Conservation (phyloP, 2,888 invertebrate genomes). For the Chymomyza procnemis region DNA sequence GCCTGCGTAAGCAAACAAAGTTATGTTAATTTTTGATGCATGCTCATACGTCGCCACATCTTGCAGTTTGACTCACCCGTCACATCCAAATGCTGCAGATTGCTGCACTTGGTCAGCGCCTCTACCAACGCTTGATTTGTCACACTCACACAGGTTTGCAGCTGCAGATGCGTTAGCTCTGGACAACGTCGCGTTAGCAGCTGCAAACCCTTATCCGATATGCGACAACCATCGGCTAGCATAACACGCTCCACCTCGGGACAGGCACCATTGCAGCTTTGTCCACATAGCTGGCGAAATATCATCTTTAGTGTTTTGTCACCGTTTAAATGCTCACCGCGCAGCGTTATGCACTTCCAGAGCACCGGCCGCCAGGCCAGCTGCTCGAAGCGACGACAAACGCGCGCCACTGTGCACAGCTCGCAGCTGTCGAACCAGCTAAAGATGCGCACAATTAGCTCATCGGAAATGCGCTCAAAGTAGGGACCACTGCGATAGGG, state of each 20-base stretch:
- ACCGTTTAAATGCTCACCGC: slow-evolving; percentile 81
- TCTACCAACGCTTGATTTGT: slow-evolving; percentile 89
- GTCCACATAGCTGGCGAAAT: slow-evolving; percentile 83
- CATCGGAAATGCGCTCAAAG: slow-evolving; percentile 84
- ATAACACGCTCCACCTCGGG: slow-evolving; percentile 84
- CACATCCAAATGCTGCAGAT: slow-evolving; percentile 90
- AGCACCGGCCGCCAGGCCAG: slow-evolving; percentile 88
- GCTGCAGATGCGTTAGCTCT: slow-evolving; percentile 88
- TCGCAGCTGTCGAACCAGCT: slow-evolving; percentile 85
- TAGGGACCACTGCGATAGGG: slow-evolving; percentile 77
- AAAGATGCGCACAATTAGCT: slow-evolving; percentile 84
- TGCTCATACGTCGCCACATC: no score
- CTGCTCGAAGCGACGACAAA: slow-evolving; percentile 87
- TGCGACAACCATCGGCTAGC: slow-evolving; percentile 84
- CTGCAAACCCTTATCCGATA: slow-evolving; percentile 88
- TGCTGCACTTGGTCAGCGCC: slow-evolving; percentile 87
- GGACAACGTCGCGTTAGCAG: slow-evolving; percentile 88
- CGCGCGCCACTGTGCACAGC: slow-evolving; percentile 86
- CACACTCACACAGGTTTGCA: slow-evolving; percentile 86
- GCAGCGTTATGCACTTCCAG: slow-evolving; percentile 85
- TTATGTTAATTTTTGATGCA: not conserved
- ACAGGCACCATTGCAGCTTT: slow-evolving; percentile 84
- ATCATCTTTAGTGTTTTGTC: slow-evolving; percentile 84
- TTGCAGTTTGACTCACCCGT: slow-evolving; percentile 82
- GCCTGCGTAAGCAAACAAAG: slow-evolving; percentile 78